Conservation (phyloP, 2,888 invertebrate genomes). For the Dendrolimus pini region DNA sequence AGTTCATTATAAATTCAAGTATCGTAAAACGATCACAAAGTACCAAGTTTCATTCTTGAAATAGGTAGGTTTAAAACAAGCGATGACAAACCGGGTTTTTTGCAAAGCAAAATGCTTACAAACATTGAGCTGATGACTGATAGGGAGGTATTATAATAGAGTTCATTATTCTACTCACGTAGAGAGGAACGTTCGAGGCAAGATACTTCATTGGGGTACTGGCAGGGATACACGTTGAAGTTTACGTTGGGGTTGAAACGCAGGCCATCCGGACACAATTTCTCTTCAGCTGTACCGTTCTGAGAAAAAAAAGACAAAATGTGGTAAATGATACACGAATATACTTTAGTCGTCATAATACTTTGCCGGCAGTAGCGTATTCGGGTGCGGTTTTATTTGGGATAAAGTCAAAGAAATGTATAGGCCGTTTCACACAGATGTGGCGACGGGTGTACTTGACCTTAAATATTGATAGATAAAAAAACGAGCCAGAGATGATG, state of each 20-base stretch:
- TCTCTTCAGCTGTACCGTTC: constrained; percentile 85
- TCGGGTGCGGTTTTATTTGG: no score
- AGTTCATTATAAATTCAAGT: constrained; percentile 15
- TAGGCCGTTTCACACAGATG: no score
- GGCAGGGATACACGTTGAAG: constrained; percentile 84
- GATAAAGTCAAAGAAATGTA: no score
- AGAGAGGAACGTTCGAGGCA: constrained; percentile 82
- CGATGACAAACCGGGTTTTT: constrained; percentile 18
- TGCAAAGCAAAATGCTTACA: constrained; percentile 5
- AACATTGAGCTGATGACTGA: neutral
- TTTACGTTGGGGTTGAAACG: constrained; percentile 84
- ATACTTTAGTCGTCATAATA: no score
- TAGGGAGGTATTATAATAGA: constrained; percentile 1
- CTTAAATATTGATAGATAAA: no score
- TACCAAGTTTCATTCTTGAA: constrained; percentile 17
- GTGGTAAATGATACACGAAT: no score
- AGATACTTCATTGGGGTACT: constrained; percentile 88
- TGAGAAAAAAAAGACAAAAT: constrained; percentile 20
- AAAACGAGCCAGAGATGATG: no score
- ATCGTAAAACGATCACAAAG: constrained; percentile 7
- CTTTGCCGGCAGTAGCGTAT: no score
- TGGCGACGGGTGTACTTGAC: no score
- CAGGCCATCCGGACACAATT: constrained; percentile 88
- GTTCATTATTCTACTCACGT: constrained; percentile 70
- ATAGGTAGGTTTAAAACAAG: constrained; percentile 22